Conservation (phyloP, 2,888 invertebrate genomes). For the Catocala sponsa region DNA sequence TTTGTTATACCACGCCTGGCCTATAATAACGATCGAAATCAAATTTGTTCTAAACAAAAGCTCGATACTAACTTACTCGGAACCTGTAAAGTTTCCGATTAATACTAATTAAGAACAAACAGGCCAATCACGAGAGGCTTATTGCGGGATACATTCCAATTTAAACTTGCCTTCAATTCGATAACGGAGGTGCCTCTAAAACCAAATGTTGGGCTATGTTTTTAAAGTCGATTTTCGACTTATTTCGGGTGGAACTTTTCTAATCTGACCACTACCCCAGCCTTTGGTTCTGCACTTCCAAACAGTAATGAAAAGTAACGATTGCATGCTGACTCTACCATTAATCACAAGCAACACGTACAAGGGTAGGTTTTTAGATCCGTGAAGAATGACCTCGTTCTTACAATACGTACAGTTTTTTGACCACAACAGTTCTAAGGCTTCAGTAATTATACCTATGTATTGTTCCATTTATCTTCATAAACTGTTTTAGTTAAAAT, state of each 20-base stretch:
- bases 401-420: slow-evolving; percentile 34
- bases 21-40: slow-evolving; percentile 29
- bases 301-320: slow-evolving; percentile 88
- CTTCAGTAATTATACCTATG: slow-evolving; percentile 23
- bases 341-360: slow-evolving; percentile 77
- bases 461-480: slow-evolving; percentile 28
- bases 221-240: slow-evolving; percentile 87
- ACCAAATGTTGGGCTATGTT: slow-evolving; percentile 84
- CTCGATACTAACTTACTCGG: slow-evolving; percentile 43
- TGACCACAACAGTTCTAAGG: slow-evolving; percentile 14
- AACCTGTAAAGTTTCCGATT: slow-evolving; percentile 78
- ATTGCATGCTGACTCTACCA: slow-evolving; percentile 84
- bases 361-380: slow-evolving; percentile 56
- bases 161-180: slow-evolving; percentile 86
- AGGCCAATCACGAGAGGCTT: slow-evolving; percentile 86
- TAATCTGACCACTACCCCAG: slow-evolving; percentile 83
- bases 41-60: slow-evolving; percentile 41
- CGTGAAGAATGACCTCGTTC: slow-evolving; percentile 55
- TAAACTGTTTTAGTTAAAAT: slow-evolving; percentile 16
- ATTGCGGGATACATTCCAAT: slow-evolving; percentile 87
- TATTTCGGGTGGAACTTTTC: slow-evolving; percentile 83
- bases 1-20: slow-evolving; percentile 4
- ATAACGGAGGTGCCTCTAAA: slow-evolving; percentile 78
- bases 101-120: slow-evolving; percentile 87
- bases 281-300: slow-evolving; percentile 82